Percentiles rank a stretch among this genome's conserved stretches.
phyloP scores from a whole-genome alignment of 2,888 invertebrate species.

The Apocheima hispidaria region DNA sequence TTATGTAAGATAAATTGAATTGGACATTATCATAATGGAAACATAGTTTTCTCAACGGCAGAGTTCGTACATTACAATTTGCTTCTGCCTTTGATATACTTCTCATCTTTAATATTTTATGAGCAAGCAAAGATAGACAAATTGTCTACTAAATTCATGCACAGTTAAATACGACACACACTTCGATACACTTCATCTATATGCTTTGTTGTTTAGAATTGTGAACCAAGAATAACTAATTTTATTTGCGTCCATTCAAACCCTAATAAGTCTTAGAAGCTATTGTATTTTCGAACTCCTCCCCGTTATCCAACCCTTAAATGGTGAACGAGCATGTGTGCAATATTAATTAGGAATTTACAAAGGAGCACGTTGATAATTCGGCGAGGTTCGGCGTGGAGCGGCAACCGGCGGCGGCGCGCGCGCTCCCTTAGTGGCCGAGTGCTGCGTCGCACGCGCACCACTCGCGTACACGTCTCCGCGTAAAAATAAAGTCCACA shows the following conservation, averaged over 20 bases:
- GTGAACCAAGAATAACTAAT: slow-evolving; percentile 49
- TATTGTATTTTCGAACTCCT: slow-evolving; percentile 71
- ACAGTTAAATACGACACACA: slow-evolving; percentile 16
- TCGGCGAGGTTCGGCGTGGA: slow-evolving; percentile 64
- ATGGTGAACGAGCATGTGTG: slow-evolving; percentile 71
- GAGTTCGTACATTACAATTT: not conserved
- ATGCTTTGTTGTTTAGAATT: slow-evolving; percentile 44
- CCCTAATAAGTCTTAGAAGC: slow-evolving; percentile 64
- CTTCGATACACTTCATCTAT: slow-evolving; percentile 28
- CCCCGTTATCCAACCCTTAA: slow-evolving; percentile 78
- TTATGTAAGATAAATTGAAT: not conserved
- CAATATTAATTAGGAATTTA: slow-evolving; percentile 82
- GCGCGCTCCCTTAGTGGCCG: slow-evolving; percentile 72
- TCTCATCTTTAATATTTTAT: not conserved
- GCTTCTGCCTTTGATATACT: not conserved
- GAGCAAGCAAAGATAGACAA: slow-evolving; percentile 3
- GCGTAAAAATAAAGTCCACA: slow-evolving; percentile 85
- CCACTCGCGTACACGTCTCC: slow-evolving; percentile 80
- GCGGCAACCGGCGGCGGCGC: slow-evolving; percentile 56
- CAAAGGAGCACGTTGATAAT: slow-evolving; percentile 75
- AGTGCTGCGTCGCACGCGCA: slow-evolving; percentile 72
- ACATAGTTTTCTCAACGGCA: not conserved
- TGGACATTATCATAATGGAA: not conserved
- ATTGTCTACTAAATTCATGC: slow-evolving; percentile 8
- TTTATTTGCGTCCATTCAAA: slow-evolving; percentile 56